Base-by-base conservation (phyloP, 2,113 vertebrate genomes). In the Candoia aspera region DNA sequence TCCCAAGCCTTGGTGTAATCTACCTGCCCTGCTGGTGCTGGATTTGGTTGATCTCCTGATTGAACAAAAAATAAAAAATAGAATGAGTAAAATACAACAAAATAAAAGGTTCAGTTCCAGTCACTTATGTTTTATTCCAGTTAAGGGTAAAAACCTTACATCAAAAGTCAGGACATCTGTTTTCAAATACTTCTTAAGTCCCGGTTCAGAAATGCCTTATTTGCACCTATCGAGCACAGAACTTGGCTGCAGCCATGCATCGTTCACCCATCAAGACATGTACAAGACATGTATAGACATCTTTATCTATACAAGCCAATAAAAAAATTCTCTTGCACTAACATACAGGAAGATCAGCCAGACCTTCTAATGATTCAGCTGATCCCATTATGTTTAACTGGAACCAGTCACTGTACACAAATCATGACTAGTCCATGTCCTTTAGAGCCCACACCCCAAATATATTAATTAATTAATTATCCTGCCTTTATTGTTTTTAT, bases 1-100 rank as follows among this genome's bases (percentile, higher is more conserved):
- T 99, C 99, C 99, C 99, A 99, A 96, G 99, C 99, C 98, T 99
- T 99, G 96, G 99, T 99, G 97, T 99, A 99, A 98, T 99, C 99
- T 98, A 99, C 98, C 97, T 99, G 99, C 97, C 98, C 99, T 98
- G 98, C 98, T 97, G 98, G 99, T 98, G 98, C 98, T 98, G 99
- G 98, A 98, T 98, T 98, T 97, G 99, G 99, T 95, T 98, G 99
- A 98, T 99, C 99, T 98, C 98, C 99, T 99, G 96, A 96, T 96
- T 96, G 13, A 95, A 93, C 13, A 90, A 29, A 85, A 88, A 54
- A 91, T 89, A 8, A 91, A 93, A 90, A 87, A 9, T 21, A 79
- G 6, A 37, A 8, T 79, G 73, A 79, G 17, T 42, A 79, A 79
- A 79, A 42, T 79, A 79, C 37, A 90, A 0, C 88, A 62, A 84